A percentile compares a stretch with the other conserved stretches of the same genome.
Conservation (phyloP, 2,888 invertebrate genomes). For the Cheilosia grossa region DNA sequence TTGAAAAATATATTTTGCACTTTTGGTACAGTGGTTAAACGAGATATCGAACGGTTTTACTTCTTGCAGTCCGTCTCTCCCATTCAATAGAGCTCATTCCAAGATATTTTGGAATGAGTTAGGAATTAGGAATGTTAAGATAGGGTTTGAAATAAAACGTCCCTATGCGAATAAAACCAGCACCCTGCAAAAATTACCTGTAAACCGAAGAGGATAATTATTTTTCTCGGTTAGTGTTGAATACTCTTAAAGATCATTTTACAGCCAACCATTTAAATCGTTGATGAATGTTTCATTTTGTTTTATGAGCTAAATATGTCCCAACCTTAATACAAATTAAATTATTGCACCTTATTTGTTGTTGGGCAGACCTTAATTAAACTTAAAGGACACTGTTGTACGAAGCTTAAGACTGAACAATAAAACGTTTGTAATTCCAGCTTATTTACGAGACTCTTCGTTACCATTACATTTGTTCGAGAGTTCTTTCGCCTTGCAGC, state of each 20-base stretch:
- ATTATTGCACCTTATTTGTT: constrained; percentile 31
- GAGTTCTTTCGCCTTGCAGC: constrained; percentile 13
- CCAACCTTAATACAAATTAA: constrained; percentile 13
- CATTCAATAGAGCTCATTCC: no score
- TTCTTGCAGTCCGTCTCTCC: no score
- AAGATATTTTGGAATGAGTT: no score
- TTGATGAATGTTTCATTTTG: constrained; percentile 36
- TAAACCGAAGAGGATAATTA: not conserved
- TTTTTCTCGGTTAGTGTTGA: not conserved
- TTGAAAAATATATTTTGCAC: no score
- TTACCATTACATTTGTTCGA: constrained; percentile 6
- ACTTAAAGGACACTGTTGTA: constrained; percentile 60
- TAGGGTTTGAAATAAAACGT: no score
- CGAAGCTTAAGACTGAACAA: constrained; percentile 46
- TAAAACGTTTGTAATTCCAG: constrained; percentile 49
- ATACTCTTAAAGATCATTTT: constrained; percentile 3
- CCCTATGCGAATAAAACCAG: no score
- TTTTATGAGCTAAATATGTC: constrained; percentile 38
- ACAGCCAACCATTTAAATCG: constrained; percentile 14
- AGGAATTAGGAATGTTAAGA: no score
- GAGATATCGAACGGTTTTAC: no score
- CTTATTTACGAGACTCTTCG: constrained; percentile 55
- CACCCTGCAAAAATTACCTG: not conserved
- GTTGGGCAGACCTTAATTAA: constrained; percentile 46
- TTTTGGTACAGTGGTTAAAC: no score